Base-by-base conservation (phyloP, 2,888 invertebrate genomes). In the Drosophila tripunctata region DNA sequence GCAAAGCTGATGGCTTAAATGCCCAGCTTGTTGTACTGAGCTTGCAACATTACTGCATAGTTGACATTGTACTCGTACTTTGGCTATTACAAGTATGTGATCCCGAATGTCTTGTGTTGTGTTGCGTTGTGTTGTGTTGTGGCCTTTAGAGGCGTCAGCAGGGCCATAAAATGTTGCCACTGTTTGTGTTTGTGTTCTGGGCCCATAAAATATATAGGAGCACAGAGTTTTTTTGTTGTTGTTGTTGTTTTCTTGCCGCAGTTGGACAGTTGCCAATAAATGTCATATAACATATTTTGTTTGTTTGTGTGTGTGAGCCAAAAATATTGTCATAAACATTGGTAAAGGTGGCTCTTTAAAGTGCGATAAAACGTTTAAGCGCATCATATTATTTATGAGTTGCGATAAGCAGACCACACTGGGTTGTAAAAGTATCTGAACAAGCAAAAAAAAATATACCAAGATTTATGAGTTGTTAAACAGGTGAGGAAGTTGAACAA, bases 351-450 rank as follows among this genome's bases (percentile, higher is more conserved):
- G 66, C 66, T 70, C 73, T 85, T 81, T 73, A 82, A 85, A 82
- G 43, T 70, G 86, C 83, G 86, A 81, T 81, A 81, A 85, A 81
- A 82, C 83, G 84, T 73, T 85, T 69, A 76, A 58, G 81, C 81
- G 77, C 86, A 79, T 81, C 86, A 76, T 52, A 68, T 76, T 68
- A 81, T 85, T 85, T 85, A 80, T 81, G 85, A 24, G 45, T 6
- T 10, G 30, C 61, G 80, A 85, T 80, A 85, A 78, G 67, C 40
- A 52, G 71, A 71, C 50, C 75, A 41, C 75, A 41, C 62, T 54
- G 47, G 64, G 54, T 10, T 10, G 10, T 27, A 27, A 27, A 27
- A 27, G 27, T 27, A 27, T 27, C 27, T 27, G 36, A 7, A 43
- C 15, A 12, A 14, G 10, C 15, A 4, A 24, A n/a, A 27, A n/a